These are phyloP conservation scores for Mimachlamys varia DNA, from an alignment of 2,888 invertebrate genomes.

Conservation along the genomic window DNA sequence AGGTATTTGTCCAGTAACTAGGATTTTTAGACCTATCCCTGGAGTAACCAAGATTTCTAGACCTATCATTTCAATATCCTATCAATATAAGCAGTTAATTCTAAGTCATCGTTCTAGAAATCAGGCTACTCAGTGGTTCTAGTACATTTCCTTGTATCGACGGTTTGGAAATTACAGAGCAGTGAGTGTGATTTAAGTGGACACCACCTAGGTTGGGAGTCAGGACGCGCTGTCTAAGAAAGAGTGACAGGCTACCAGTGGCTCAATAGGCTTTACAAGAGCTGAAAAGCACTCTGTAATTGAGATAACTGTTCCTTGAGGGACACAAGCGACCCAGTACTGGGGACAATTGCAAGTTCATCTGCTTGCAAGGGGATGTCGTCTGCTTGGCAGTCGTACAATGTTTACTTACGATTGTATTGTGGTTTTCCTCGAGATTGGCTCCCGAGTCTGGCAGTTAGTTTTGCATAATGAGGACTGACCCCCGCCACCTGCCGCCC, in stretches of 20 bases:
- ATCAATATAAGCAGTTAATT: not conserved
- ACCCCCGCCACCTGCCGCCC: slow-evolving; percentile 27
- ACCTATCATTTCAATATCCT: not conserved
- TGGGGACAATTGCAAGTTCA: slow-evolving; percentile 33
- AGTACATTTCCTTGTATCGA: not conserved
- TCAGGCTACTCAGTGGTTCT: not conserved
- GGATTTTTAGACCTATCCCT: not conserved
- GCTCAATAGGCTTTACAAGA: slow-evolving; percentile 1
- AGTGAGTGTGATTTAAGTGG: not conserved
- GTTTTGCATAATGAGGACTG: slow-evolving; percentile 15
- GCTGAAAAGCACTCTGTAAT: slow-evolving; percentile 18
- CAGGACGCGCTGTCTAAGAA: not conserved
- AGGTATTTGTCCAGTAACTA: not conserved
- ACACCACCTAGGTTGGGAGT: slow-evolving; percentile 14
- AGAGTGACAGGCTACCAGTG: not conserved
- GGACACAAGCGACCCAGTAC: slow-evolving; percentile 1
- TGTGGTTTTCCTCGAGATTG: slow-evolving; percentile 21
- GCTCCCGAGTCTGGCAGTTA: slow-evolving; percentile 28
- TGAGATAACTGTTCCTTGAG: slow-evolving; percentile 29
- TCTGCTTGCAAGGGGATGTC: slow-evolving; percentile 23
- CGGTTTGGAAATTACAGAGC: not conserved
- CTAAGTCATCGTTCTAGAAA: not conserved
- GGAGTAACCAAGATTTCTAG: not conserved
- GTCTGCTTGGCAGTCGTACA: slow-evolving; percentile 33
- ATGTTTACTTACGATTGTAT: slow-evolving; percentile 28